These are phyloP conservation scores for Drosophila neocordata DNA, from an alignment of 1,140 invertebrate genomes.

Conservation along the genomic window DNA sequence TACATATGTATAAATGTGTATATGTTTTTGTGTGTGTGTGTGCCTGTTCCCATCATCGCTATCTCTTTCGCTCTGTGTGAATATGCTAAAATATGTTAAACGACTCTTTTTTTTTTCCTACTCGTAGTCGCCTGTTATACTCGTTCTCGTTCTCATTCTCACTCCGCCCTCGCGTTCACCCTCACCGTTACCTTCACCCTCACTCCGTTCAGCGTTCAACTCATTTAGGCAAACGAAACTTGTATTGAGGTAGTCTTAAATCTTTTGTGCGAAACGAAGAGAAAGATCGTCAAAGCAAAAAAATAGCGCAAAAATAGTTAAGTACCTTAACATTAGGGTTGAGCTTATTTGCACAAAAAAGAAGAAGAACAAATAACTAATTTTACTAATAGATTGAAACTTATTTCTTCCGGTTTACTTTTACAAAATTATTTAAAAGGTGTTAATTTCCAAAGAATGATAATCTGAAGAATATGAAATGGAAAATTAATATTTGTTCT, in stretches of 20 bases:
- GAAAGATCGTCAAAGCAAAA: constrained; percentile 26
- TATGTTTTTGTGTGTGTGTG: constrained; percentile 23
- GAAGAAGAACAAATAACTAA: too few species aligned
- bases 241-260: constrained; percentile 78
- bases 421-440: too few species aligned
- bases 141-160: constrained; percentile 14
- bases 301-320: constrained; percentile 14
- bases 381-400: too few species aligned
- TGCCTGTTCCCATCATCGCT: background rate
- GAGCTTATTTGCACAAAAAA: background rate
- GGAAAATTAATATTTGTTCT: too few species aligned
- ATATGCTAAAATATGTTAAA: constrained; percentile 79
- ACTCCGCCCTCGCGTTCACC: background rate
- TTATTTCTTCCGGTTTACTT: too few species aligned
- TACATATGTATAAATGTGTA: constrained; percentile 23
- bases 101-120: constrained; percentile 48
- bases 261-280: constrained; percentile 18
- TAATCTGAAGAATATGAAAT: too few species aligned
- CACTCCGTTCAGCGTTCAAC: background rate
- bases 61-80: constrained; percentile 25
- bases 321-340: constrained; percentile 26
- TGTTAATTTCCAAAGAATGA: too few species aligned
- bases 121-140: constrained; percentile 37
- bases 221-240: constrained; percentile 70
- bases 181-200: background rate